Evolutionary conservation across 2,888 invertebrate genomes (phyloP).

Genomic region (Callimorpha dominula): DNA sequence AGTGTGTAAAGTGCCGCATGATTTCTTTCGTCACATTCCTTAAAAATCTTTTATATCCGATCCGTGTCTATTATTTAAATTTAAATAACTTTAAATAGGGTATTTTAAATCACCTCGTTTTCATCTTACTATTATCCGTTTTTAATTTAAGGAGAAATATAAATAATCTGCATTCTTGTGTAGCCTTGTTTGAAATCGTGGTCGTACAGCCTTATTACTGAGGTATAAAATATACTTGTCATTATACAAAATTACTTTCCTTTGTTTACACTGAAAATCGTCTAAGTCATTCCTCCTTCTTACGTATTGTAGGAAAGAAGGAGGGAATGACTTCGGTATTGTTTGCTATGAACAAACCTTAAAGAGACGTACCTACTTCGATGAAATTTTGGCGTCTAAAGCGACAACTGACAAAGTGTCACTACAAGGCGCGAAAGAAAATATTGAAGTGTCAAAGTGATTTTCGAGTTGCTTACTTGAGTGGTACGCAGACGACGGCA

Average conservation of each 20-base stretch:
- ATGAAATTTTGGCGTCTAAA: not conserved
- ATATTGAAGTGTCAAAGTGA: slow-evolving; percentile 9
- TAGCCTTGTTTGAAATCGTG: not conserved
- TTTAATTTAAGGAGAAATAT: not conserved
- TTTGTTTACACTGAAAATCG: not conserved
- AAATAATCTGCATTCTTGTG: not conserved
- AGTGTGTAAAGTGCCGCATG: too few relatives aligned
- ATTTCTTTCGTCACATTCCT: too few relatives aligned
- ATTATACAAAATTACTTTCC: not conserved
- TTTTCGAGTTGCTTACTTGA: not conserved
- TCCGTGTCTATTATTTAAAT: too few relatives aligned
- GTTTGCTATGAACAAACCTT: slow-evolving; percentile 2
- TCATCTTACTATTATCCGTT: not conserved
- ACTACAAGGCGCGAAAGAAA: slow-evolving; percentile 22
- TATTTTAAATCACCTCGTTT: too few relatives aligned
- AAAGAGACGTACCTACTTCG: not conserved
- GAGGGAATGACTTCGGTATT: not conserved
- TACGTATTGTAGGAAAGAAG: not conserved
- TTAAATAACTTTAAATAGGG: too few relatives aligned
- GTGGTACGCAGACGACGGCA: not conserved
- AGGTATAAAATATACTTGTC: not conserved
- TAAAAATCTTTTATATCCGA: too few relatives aligned
- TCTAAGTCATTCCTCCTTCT: not conserved
- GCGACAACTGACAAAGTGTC: slow-evolving; percentile 20
- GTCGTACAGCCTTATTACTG: not conserved